A percentile compares a stretch with the other conserved stretches of the same genome.
phyloP scores from a whole-genome alignment of 2,888 invertebrate species.

The Stenodera caucasica region DNA sequence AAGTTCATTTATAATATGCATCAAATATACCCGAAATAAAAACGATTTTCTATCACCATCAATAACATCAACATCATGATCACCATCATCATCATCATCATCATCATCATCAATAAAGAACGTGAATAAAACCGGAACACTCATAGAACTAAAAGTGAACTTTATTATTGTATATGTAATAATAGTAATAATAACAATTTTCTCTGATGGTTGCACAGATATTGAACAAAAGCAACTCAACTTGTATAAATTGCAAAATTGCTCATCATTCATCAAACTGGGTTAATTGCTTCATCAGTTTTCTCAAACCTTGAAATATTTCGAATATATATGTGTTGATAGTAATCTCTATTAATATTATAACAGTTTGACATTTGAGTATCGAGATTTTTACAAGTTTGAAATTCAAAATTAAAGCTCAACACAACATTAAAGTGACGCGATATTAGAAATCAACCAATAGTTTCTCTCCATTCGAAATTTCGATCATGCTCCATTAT shows the following conservation, averaged over 20 bases:
- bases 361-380: constrained; percentile 20
- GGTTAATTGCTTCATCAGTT: constrained; percentile 40
- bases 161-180: neutral
- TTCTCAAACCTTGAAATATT: constrained; percentile 36
- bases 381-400: constrained; percentile 14
- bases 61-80: neutral
- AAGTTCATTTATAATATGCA: neutral
- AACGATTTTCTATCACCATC: no score
- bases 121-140: neutral
- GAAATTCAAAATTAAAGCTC: constrained; percentile 9
- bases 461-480: no score
- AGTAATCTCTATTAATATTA: constrained; percentile 16
- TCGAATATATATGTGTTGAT: constrained; percentile 21
- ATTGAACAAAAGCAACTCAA: constrained; percentile 22
- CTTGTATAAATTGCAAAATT: constrained; percentile 28
- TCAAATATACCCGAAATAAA: neutral
- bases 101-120: neutral
- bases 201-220: constrained; percentile 17
- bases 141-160: neutral
- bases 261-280: constrained; percentile 34
- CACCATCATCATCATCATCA: neutral
- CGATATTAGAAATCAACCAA: no score
- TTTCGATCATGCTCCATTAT: no score
- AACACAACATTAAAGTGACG: no score
- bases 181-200: constrained; percentile 10